phyloP scores from a whole-genome alignment of 2,888 invertebrate genomes.

The Myathropa florea region DNA sequence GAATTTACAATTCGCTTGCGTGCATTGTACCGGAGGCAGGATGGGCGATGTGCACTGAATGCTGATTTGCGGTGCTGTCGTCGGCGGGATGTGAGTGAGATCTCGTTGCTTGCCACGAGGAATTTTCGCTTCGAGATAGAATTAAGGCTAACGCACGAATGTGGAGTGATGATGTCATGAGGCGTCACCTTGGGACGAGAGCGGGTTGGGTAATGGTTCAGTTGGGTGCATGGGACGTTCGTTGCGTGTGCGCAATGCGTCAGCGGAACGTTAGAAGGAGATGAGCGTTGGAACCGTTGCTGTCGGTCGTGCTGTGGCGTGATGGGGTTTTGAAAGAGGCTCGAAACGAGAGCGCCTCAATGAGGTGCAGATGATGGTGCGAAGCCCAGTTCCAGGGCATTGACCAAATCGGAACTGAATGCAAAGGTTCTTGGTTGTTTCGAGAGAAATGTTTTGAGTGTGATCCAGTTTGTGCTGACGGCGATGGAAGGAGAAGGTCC shows the following conservation, averaged over 20 bases:
- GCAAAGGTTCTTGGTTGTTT: no score
- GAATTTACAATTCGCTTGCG: conserved; percentile 60
- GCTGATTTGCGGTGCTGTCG: conserved; percentile 18
- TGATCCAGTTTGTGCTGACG: no score
- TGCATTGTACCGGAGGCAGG: conserved; percentile 50
- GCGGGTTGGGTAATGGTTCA: background rate
- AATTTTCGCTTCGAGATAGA: conserved; percentile 3
- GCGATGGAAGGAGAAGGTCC: no score
- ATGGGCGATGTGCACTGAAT: conserved; percentile 51
- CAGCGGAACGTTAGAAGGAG: no score
- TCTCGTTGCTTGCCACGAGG: conserved; percentile 30
- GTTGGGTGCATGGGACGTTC: background rate
- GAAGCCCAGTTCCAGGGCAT: no score
- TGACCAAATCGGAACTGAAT: no score
- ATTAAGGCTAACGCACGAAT: conserved; percentile 3
- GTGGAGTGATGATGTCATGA: background rate
- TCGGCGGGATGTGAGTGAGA: conserved; percentile 6
- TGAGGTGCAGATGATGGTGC: no score
- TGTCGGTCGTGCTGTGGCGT: background rate
- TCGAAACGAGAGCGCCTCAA: background rate
- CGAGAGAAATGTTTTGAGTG: no score
- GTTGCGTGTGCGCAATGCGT: background rate
- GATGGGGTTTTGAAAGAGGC: background rate
- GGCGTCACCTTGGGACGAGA: background rate
- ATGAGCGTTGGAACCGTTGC: background rate